A percentile compares a stretch with the other conserved stretches of the same genome.
Conservation (phyloP, 2,113 vertebrate species). For the Corythornis cristatus region DNA sequence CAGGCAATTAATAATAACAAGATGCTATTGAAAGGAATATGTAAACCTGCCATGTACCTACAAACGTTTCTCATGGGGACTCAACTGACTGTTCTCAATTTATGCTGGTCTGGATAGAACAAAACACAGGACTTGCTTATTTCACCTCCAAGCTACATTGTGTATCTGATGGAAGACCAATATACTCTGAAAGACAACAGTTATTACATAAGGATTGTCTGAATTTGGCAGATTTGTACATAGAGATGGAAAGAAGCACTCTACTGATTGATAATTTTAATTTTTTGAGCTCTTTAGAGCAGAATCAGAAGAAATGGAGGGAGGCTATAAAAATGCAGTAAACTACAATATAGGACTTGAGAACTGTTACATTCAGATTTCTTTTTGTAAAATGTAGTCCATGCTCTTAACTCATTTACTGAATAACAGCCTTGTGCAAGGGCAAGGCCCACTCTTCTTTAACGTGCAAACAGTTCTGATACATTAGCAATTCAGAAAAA, state of each 20-base stretch:
- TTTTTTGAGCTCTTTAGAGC: not conserved
- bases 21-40: not conserved
- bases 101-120: not conserved
- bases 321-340: not conserved
- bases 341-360: not conserved
- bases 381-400: not conserved
- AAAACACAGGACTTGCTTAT: not conserved
- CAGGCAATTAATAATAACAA: not conserved
- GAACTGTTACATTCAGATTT: not conserved
- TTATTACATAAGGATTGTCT: not conserved
- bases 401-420: not conserved
- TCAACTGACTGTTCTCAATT: not conserved
- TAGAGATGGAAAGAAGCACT: not conserved
- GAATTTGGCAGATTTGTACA: not conserved
- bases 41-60: not conserved
- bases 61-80: not conserved
- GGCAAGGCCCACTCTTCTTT: not conserved
- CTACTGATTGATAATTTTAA: not conserved
- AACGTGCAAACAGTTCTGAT: not conserved
- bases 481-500: not conserved
- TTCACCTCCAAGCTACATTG: not conserved
- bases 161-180: not conserved
- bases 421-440: not conserved
- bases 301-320: not conserved
- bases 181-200: not conserved